Evolutionary conservation across 2,113 vertebrate genomes (phyloP), one percentile per base, ranked within the genome.

Genomic region (Poeciliopsis turrubarensis): DNA sequence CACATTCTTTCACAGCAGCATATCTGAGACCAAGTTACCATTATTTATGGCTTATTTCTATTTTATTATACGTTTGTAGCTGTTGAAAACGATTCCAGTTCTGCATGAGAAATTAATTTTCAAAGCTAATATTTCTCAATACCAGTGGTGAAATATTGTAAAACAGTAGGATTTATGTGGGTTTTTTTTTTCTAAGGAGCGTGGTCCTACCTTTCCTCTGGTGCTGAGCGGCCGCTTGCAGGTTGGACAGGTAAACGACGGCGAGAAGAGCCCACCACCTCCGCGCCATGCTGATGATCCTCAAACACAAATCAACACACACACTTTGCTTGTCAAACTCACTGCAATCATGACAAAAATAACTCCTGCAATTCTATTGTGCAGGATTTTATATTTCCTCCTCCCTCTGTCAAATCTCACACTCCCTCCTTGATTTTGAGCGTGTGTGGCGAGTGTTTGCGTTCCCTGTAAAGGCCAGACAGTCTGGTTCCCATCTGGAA

Each of bases 401-500:
- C 80, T 75, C 77, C 78, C 57, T 82, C 68, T 47, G 5, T 66
- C 70, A 77, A 75, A 68, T 60, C 51, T 71, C 68, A 32, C 64
- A 57, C n/a, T 54, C 61, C 17, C 30, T 32, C 34, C 13, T 70
- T 57, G 37, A 25, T 65, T n/a, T 77, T 26, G 62, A 17, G 68
- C 5, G 17, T 47, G 60, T 79, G 34, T 68, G 39, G 32, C 62
- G 26, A 57, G 47, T 62, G 22, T 44, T 60, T 68, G 31, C 79
- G 44, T 81, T 79, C 67, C 81, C 27, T 0, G 5, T 60, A 77
- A 62, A 73, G 83, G 79, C 81, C 73, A 72, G 62, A 66, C 76
- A 31, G 85, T 81, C 82, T 83, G 72, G 64, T 69, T 81, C 74
- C 84, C 92, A 94, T 94, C 92, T 93, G 92, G 93, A 92, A 93